These are phyloP conservation scores for Vombatus ursinus DNA, from an alignment of 2,113 vertebrate genomes.

Conservation along the genomic window DNA sequence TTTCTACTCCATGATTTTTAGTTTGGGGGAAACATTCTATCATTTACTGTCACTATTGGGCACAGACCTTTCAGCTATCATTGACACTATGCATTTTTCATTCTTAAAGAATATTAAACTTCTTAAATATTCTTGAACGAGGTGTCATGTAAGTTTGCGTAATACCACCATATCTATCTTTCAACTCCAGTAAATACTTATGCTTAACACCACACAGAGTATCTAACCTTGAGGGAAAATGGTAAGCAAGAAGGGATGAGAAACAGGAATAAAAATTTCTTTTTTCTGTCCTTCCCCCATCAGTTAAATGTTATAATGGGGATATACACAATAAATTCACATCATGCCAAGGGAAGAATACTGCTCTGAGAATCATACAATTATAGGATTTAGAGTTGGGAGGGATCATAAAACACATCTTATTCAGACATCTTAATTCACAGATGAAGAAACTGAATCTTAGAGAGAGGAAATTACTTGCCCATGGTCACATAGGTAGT, in stretches of 20 bases:
- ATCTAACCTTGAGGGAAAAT: background rate
- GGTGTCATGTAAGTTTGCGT: background rate
- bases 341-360: background rate
- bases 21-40: background rate
- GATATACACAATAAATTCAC: background rate
- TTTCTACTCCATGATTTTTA: background rate
- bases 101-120: constrained; percentile 58
- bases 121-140: constrained; percentile 45
- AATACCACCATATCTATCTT: background rate
- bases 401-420: background rate
- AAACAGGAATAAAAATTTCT: background rate
- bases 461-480: background rate
- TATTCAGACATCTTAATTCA: background rate
- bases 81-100: constrained; percentile 50
- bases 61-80: constrained; percentile 57
- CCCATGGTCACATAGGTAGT: background rate
- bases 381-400: background rate
- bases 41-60: background rate
- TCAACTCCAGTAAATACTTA: background rate
- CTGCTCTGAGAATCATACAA: background rate
- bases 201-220: background rate
- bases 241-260: background rate
- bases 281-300: background rate
- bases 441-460: background rate
- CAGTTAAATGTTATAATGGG: background rate